Base-by-base conservation (phyloP, 2,113 vertebrate species). In the Otus sunia region DNA sequence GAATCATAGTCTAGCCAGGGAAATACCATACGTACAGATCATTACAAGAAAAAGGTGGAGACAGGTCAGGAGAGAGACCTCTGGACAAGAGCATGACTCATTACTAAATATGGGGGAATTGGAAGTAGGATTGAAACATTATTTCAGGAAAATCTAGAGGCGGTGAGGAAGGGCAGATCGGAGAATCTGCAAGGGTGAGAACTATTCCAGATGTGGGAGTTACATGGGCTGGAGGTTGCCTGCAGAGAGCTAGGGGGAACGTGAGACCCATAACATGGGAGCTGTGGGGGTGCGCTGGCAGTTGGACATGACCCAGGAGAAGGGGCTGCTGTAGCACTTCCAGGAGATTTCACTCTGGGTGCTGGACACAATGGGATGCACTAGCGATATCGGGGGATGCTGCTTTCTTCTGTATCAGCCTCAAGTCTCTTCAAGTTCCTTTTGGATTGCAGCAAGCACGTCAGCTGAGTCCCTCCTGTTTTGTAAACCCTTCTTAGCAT, bases 401-500 rank as follows among this genome's bases (percentile, higher is more conserved):
- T 72, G 34, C 56, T 68, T 92, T 75, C 52, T 63, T 87, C 69
- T 78, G 0, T 8, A 17, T 58, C 49, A 45, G 36, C 43, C 27
- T 91, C 36, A 34, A 1, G 30, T 21, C 49, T 81, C 69, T 66
- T 76, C 4, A 6, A 5, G 52, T 36, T 78, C 21, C 27, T 89
- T 49, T 56, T 90, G 71, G 50, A 22, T 53, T 64, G 43, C 80
- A 76, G 43, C 76, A 86, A 56, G 30, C 43, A 52, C n/a, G 53
- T 74, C 80, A 91, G 64, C 79, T 68, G 52, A 37, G 76, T 78
- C 73, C 27, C 52, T 92, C 64, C 73, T 87, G 73, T 79, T 94
- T 60, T 85, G 43, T 71, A 85, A 95, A 85, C 27, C 36, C 39
- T 81, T 86, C 47, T 81, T 72, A 92, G 64, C 89, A 71, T n/a